Percentiles rank a stretch among this genome's conserved stretches.
phyloP scores from a whole-genome alignment of 2,888 invertebrate species.

The Acanthacorydalis orientalis region DNA sequence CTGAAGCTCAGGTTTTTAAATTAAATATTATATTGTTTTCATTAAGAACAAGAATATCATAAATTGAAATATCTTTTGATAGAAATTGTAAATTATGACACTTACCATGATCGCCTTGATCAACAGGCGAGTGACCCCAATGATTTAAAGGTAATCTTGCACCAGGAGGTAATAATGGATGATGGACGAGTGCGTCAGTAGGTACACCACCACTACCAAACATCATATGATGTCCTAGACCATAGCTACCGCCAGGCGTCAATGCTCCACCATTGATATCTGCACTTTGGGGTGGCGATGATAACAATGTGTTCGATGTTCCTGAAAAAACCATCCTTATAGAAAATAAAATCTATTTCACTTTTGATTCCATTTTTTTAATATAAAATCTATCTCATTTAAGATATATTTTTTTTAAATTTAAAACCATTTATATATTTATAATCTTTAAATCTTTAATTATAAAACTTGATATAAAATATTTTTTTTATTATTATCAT shows the following conservation, averaged over 20 bases:
- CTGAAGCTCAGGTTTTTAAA: too few species aligned
- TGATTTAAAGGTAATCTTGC: not conserved
- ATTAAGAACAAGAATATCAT: too few species aligned
- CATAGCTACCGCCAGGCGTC: not conserved
- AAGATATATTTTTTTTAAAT: too few species aligned
- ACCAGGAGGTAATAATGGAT: constrained; percentile 1
- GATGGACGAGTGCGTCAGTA: not conserved
- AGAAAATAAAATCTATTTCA: not conserved
- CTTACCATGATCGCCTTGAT: constrained; percentile 4
- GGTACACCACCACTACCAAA: not conserved
- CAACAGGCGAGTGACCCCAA: constrained; percentile 4
- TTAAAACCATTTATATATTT: too few species aligned
- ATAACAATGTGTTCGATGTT: constrained; percentile 8
- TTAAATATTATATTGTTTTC: too few species aligned
- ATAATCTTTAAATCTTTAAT: too few species aligned
- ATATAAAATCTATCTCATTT: too few species aligned
- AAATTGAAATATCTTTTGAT: too few species aligned
- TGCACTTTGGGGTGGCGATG: constrained; percentile 4
- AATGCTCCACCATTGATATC: constrained; percentile 4
- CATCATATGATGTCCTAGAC: constrained; percentile 1
- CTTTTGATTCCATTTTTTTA: too few species aligned
- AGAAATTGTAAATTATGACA: not conserved
- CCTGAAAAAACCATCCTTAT: constrained; percentile 2
- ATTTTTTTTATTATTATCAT: too few species aligned
- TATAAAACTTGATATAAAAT: too few species aligned